Evolutionary conservation across 2,113 vertebrate species (phyloP).

Genomic region (Phylloscopus trochilus): DNA sequence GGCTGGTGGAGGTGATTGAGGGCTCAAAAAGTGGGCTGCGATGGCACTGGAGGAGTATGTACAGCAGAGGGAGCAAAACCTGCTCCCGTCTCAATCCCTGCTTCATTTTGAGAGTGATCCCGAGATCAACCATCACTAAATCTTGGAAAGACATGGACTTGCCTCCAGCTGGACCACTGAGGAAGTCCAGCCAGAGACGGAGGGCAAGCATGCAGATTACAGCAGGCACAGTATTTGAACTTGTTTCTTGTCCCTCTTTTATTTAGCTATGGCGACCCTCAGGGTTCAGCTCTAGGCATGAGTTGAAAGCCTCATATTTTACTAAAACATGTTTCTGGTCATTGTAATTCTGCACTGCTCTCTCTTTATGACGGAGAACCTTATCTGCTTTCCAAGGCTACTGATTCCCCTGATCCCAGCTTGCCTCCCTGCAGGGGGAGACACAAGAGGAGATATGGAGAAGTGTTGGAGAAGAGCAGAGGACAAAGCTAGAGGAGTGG

Average conservation of each 20-base stretch:
- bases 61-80: conserved; percentile 67
- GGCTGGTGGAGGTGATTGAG: background rate
- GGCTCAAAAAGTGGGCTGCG: background rate
- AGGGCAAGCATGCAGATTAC: background rate
- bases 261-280: background rate
- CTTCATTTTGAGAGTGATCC: background rate
- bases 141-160: background rate
- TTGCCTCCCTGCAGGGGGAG: background rate
- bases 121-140: background rate
- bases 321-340: background rate
- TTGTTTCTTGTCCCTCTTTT: background rate
- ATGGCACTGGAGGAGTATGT: background rate
- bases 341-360: background rate
- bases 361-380: background rate
- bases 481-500: background rate
- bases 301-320: background rate
- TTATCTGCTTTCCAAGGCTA: background rate
- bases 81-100: background rate
- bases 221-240: background rate
- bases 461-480: background rate
- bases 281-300: background rate
- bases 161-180: background rate
- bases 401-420: background rate
- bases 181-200: background rate
- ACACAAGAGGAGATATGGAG: fast-evolving